Conservation (phyloP, 2,888 invertebrate genomes). For the Anorthoa munda region DNA sequence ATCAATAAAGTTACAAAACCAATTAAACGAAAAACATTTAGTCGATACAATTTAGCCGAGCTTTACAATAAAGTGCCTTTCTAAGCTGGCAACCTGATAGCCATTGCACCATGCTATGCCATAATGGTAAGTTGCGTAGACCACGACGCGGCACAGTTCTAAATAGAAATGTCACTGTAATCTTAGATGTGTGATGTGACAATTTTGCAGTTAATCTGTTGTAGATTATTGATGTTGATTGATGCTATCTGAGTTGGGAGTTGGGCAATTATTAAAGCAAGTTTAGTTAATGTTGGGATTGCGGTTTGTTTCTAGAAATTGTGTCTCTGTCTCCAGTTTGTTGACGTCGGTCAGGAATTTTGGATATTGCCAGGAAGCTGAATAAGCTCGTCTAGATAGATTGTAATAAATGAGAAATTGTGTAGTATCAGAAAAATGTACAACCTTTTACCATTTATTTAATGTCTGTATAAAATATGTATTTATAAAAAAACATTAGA, state of each 20-base stretch:
- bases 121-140: constrained; percentile 64
- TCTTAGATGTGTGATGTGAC: constrained; percentile 54
- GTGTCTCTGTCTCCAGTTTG: neutral
- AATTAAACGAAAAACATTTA: constrained; percentile 34
- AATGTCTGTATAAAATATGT: too few relatives aligned
- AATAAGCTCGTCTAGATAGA: neutral
- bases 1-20: constrained; percentile 46
- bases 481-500: too few relatives aligned
- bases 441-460: too few relatives aligned
- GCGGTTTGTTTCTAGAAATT: neutral
- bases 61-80: constrained; percentile 57
- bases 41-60: constrained; percentile 38
- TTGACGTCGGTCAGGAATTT: neutral
- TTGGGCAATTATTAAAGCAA: neutral
- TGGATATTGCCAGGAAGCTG: neutral
- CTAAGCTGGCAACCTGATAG: constrained; percentile 52
- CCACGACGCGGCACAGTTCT: constrained; percentile 66
- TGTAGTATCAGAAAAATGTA: too few relatives aligned
- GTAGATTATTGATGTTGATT: constrained; percentile 37
- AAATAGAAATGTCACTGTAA: constrained; percentile 63
- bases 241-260: constrained; percentile 13
- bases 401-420: too few relatives aligned
- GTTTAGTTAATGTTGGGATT: neutral
- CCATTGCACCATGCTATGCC: constrained; percentile 61
- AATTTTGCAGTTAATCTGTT: constrained; percentile 52